These are phyloP conservation scores for Phalangium opilio DNA, from an alignment of 2,888 invertebrate genomes.

Conservation along the genomic window DNA sequence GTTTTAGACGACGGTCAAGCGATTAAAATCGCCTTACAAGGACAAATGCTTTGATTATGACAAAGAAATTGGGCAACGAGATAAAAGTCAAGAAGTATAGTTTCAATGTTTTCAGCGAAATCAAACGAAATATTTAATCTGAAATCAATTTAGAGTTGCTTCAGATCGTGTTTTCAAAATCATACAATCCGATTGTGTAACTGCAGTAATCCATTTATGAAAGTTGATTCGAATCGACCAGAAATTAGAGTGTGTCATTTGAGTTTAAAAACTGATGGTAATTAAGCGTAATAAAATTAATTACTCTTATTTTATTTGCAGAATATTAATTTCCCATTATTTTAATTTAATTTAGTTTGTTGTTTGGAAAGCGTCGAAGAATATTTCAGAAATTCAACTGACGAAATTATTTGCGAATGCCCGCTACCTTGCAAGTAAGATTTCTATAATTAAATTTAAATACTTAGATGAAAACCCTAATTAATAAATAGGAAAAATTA, in stretches of 20 bases:
- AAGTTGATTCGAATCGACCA: neutral
- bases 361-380: constrained; percentile 10
- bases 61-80: neutral
- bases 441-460: neutral
- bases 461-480: too few species aligned
- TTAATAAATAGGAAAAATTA: too few species aligned
- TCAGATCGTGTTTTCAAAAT: too few species aligned
- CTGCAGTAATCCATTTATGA: constrained; percentile 10
- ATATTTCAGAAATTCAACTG: neutral
- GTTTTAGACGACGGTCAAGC: constrained; percentile 5
- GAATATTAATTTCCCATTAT: too few species aligned
- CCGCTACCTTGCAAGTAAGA: constrained; percentile 14
- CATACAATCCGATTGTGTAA: constrained; percentile 7
- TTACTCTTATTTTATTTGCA: neutral
- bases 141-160: too few species aligned
- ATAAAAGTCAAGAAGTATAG: constrained; percentile 10
- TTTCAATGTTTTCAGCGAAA: constrained; percentile 7
- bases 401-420: constrained; percentile 7
- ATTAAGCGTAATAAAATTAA: neutral
- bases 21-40: constrained; percentile 10
- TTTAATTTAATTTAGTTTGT: constrained; percentile 10
- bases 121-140: neutral
- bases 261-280: too few species aligned
- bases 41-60: constrained; percentile 9
- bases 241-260: too few species aligned